phyloP scores from a whole-genome alignment of 2,797 vertebrate genomes.

The Rhyacichthys aspro region DNA sequence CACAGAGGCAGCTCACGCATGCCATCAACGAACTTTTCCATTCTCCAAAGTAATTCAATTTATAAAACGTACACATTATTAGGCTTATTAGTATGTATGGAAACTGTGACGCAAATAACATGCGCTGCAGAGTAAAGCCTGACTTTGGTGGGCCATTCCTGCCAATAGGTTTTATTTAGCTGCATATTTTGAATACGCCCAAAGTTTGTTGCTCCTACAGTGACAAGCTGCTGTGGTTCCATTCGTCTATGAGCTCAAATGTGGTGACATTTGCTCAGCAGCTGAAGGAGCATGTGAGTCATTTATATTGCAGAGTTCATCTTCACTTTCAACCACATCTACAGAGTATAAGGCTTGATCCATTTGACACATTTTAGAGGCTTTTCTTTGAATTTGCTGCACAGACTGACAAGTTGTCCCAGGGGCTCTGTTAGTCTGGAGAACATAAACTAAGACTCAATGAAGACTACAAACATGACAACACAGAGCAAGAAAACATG shows the following conservation, averaged over 20 bases:
- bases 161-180: constrained; percentile 62
- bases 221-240: constrained; percentile 34
- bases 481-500: constrained; percentile 6
- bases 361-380: constrained; percentile 1
- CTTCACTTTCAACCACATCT: constrained; percentile 43
- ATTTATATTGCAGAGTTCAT: constrained; percentile 35
- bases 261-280: constrained; percentile 59
- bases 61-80: not conserved
- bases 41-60: too few species aligned
- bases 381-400: constrained; percentile 1
- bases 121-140: constrained; percentile 11
- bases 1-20: too few species aligned
- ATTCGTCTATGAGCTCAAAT: constrained; percentile 39
- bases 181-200: constrained; percentile 50
- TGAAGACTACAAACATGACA: constrained; percentile 8
- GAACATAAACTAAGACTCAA: constrained; percentile 20
- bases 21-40: too few species aligned
- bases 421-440: constrained; percentile 11
- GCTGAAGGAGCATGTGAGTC: constrained; percentile 59
- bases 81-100: not conserved
- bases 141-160: constrained; percentile 24
- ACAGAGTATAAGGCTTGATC: constrained; percentile 8
- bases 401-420: not conserved
- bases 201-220: constrained; percentile 45
- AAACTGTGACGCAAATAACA: constrained; percentile 28